A percentile compares a stretch with the other conserved stretches of the same genome.
Evolutionary conservation across 2,113 vertebrate genomes (phyloP).

Genomic region (Anarrhichthys ocellatus): DNA sequence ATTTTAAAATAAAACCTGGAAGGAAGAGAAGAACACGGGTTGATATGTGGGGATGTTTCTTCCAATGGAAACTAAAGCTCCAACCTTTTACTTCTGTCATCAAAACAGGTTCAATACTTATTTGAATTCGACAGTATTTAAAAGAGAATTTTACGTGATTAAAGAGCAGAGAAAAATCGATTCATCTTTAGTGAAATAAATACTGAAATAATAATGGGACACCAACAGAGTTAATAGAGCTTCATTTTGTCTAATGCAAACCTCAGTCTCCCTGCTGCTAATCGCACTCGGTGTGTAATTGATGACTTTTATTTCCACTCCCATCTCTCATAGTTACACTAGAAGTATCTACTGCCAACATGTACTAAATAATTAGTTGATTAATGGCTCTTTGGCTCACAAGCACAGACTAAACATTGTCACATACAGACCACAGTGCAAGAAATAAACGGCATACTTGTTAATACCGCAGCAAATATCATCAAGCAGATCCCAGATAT

Average conservation of each 20-base stretch:
- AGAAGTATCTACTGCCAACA: conserved; percentile 38
- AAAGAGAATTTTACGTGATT: not conserved
- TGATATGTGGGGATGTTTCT: conserved; percentile 6
- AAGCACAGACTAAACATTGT: conserved; percentile 25
- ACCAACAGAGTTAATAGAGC: conserved; percentile 28
- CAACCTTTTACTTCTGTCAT: not conserved
- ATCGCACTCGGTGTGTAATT: conserved; percentile 18
- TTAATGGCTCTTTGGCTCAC: conserved; percentile 40
- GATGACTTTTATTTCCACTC: conserved; percentile 35
- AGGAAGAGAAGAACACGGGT: conserved; percentile 1
- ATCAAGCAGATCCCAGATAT: conserved; percentile 1
- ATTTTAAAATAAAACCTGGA: conserved; percentile 9
- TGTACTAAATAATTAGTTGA: conserved; percentile 42
- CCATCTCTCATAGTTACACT: conserved; percentile 44
- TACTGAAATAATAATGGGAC: conserved; percentile 27
- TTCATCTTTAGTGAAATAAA: conserved; percentile 36
- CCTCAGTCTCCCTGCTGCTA: conserved; percentile 26
- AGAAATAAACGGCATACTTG: conserved; percentile 10
- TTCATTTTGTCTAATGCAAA: conserved; percentile 44
- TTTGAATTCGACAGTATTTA: not conserved
- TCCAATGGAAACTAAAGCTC: not conserved
- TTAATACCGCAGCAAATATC: conserved; percentile 24
- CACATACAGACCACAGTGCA: conserved; percentile 4
- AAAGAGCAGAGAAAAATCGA: conserved; percentile 17
- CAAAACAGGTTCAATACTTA: not conserved